phyloP scores from a whole-genome alignment of 2,113 vertebrate species.

The Equus przewalskii region DNA sequence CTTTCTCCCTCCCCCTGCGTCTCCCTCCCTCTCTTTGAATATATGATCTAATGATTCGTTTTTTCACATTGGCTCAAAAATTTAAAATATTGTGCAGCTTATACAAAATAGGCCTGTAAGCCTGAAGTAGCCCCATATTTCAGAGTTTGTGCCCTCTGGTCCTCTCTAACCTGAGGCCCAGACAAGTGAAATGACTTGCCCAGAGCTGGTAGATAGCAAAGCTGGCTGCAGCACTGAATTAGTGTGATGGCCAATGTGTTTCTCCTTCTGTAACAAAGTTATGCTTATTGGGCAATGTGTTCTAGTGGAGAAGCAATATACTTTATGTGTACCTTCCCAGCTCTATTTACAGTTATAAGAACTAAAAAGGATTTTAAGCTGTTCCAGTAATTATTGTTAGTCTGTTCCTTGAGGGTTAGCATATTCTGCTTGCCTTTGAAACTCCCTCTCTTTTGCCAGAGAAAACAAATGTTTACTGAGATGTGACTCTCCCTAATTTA shows the following conservation, averaged over 20 bases:
- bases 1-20: accelerated
- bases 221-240: not conserved
- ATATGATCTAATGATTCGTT: not conserved
- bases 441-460: not conserved
- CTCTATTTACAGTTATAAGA: not conserved
- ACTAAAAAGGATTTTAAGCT: not conserved
- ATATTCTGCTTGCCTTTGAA: not conserved
- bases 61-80: not conserved
- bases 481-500: not conserved
- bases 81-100: not conserved
- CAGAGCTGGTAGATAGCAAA: not conserved
- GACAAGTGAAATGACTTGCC: not conserved
- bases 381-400: not conserved
- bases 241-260: accelerated
- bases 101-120: not conserved
- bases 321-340: not conserved
- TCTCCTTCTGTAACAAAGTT: not conserved
- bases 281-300: accelerated
- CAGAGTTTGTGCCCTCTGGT: not conserved
- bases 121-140: not conserved
- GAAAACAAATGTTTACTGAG: conserved; percentile 12
- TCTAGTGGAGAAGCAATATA: not conserved
- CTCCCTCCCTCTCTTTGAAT: not conserved
- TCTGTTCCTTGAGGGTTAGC: not conserved
- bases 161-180: not conserved